Conservation (phyloP, 2,113 vertebrate genomes). For the Scortum barcoo region DNA sequence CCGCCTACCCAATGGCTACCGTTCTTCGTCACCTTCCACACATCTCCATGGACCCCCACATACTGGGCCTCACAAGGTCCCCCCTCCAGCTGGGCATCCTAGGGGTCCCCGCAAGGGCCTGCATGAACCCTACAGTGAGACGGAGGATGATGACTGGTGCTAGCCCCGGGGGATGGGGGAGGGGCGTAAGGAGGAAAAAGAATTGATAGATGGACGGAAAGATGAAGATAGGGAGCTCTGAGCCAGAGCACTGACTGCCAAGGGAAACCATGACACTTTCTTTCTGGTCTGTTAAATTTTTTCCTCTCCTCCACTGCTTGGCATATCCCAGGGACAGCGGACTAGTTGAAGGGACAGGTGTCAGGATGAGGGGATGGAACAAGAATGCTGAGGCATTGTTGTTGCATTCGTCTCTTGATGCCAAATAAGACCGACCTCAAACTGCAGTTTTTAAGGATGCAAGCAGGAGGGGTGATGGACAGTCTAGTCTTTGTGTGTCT, state of each 20-base stretch:
- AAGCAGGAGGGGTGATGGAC: slow-evolving; percentile 67
- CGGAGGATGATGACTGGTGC: slow-evolving; percentile 94
- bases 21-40: slow-evolving; percentile 86
- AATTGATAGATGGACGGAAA: slow-evolving; percentile 33
- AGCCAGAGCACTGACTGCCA: slow-evolving; percentile 73
- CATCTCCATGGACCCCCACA: slow-evolving; percentile 84
- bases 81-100: slow-evolving; percentile 78
- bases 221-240: slow-evolving; percentile 55
- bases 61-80: slow-evolving; percentile 83
- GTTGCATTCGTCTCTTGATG: slow-evolving; percentile 73
- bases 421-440: slow-evolving; percentile 72
- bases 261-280: slow-evolving; percentile 75
- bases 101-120: slow-evolving; percentile 87
- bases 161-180: slow-evolving; percentile 85
- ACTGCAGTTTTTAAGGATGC: slow-evolving; percentile 54
- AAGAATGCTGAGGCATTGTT: slow-evolving; percentile 58
- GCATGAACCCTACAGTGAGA: slow-evolving; percentile 92
- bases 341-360: slow-evolving; percentile 26
- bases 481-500: slow-evolving; percentile 71
- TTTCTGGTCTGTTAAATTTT: slow-evolving; percentile 69
- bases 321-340: slow-evolving; percentile 57
- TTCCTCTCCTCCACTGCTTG: slow-evolving; percentile 72
- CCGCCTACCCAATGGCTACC: slow-evolving; percentile 92
- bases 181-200: slow-evolving; percentile 49
- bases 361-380: slow-evolving; percentile 57